These are phyloP conservation scores for Polymixis lichenea DNA, from an alignment of 2,888 invertebrate genomes.

Conservation along the genomic window DNA sequence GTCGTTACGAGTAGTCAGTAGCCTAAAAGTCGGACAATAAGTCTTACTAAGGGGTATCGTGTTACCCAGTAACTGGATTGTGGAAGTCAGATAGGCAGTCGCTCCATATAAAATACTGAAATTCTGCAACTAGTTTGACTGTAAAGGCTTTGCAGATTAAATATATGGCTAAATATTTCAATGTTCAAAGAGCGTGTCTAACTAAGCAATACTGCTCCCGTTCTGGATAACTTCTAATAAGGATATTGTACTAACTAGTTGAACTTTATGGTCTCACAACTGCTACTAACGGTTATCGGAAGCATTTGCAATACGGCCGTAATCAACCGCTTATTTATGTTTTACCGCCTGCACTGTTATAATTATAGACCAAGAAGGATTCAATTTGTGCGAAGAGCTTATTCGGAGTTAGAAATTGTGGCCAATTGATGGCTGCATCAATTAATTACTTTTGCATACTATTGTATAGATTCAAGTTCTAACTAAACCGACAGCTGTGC, in stretches of 20 bases:
- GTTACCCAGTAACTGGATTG: too few species aligned
- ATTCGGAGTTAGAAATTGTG: too few species aligned
- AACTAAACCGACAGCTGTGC: background rate
- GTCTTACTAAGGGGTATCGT: too few species aligned
- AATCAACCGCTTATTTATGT: slow-evolving; percentile 27
- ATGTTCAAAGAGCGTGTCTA: background rate
- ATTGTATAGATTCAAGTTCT: background rate
- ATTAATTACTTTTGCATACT: background rate
- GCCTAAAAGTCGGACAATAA: too few species aligned
- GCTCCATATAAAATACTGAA: too few species aligned
- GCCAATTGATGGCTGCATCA: too few species aligned
- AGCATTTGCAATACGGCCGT: slow-evolving; percentile 27
- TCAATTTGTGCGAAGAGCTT: background rate
- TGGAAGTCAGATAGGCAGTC: too few species aligned
- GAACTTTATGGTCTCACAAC: slow-evolving; percentile 40
- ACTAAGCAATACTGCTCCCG: background rate
- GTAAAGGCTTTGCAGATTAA: background rate
- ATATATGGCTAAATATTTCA: background rate
- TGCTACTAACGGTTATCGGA: slow-evolving; percentile 13
- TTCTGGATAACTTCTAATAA: slow-evolving; percentile 17
- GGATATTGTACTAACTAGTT: slow-evolving; percentile 27
- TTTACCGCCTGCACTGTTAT: slow-evolving; percentile 22
- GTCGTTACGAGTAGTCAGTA: too few species aligned
- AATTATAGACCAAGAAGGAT: background rate
- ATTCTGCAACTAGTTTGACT: too few species aligned